Evolutionary conservation across 2,113 vertebrate species (phyloP).

Genomic region (Diadophis punctatus): DNA sequence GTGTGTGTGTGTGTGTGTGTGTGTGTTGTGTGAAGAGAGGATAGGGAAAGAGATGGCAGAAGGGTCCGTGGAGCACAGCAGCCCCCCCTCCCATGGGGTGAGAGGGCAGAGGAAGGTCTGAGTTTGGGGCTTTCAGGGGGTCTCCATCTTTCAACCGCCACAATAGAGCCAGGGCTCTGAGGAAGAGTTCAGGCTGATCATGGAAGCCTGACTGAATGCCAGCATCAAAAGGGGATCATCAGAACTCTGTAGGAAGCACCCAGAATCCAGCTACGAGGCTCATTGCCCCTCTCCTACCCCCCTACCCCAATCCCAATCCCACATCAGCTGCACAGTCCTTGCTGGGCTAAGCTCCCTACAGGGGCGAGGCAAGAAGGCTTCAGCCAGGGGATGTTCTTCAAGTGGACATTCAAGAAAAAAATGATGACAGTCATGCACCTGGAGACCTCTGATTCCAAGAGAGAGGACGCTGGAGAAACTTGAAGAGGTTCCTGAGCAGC

Average conservation of each 20-base stretch:
- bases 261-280: background rate
- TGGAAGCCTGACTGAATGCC: background rate
- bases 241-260: background rate
- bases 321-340: background rate
- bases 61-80: background rate
- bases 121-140: rapidly evolving
- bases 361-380: background rate
- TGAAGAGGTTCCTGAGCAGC: background rate
- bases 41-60: background rate
- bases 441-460: too few relatives aligned
- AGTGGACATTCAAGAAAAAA: background rate
- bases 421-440: background rate
- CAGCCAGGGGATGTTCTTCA: background rate
- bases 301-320: background rate
- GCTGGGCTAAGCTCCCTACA: background rate
- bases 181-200: rapidly evolving
- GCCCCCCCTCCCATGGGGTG: rapidly evolving
- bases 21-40: too few relatives aligned
- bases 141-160: background rate
- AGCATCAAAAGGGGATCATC: background rate
- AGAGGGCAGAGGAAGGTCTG: background rate
- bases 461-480: background rate
- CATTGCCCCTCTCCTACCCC: background rate
- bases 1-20: too few relatives aligned
- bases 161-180: rapidly evolving